Evolutionary conservation across 2,113 vertebrate species (phyloP).

Genomic region (Orthonyx spaldingii): DNA sequence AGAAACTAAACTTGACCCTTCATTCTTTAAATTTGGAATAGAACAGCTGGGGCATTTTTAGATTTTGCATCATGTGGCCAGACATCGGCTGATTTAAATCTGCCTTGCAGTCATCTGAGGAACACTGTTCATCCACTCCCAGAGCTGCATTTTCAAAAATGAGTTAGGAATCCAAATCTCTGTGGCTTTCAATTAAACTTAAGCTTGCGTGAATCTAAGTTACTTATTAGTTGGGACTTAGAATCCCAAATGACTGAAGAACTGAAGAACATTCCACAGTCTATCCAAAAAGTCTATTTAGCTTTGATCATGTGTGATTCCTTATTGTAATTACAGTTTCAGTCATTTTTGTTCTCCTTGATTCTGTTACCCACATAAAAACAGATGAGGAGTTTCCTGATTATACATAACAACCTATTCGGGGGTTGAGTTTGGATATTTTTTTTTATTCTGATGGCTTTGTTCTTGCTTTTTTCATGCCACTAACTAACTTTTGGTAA

Average conservation of each 20-base stretch:
- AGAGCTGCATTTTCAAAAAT: constrained; percentile 20
- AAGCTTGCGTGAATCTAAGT: not conserved
- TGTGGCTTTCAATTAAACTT: not conserved
- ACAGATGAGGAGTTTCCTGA: not conserved
- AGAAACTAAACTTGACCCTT: constrained; percentile 30
- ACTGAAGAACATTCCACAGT: not conserved
- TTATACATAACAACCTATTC: not conserved
- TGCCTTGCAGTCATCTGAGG: not conserved
- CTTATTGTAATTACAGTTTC: not conserved
- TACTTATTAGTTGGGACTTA: not conserved
- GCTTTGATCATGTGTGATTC: not conserved
- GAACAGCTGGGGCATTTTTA: constrained; percentile 58
- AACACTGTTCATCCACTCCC: constrained; percentile 35
- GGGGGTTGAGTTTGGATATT: not conserved
- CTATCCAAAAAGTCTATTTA: not conserved
- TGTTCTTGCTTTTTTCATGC: not conserved
- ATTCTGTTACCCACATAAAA: not conserved
- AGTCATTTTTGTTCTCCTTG: not conserved
- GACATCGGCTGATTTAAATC: not conserved
- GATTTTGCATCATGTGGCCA: not conserved
- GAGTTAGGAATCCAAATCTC: constrained; percentile 13
- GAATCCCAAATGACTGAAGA: not conserved
- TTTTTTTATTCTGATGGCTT: not conserved
- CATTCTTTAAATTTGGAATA: constrained; percentile 55
- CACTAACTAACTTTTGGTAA: not conserved